phyloP scores from a whole-genome alignment of 2,888 invertebrate species.

The Frankliniella intonsa region DNA sequence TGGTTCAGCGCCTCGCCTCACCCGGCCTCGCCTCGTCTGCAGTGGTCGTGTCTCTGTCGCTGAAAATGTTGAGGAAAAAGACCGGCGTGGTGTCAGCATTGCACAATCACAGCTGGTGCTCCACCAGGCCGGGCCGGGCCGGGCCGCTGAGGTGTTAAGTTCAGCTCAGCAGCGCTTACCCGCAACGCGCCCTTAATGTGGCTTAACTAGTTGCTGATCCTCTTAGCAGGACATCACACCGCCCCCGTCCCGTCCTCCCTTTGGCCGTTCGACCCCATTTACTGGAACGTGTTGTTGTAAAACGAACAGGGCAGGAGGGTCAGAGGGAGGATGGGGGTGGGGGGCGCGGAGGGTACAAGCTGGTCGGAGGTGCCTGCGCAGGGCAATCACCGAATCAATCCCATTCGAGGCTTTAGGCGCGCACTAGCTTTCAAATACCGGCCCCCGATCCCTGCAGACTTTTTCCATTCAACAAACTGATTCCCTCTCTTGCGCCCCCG shows the following conservation, averaged over 20 bases:
- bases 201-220: constrained; percentile 15
- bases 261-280: neutral
- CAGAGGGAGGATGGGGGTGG: neutral
- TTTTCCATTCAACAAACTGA: no score
- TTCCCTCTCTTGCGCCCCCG: no score
- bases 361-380: no score
- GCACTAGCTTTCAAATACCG: no score
- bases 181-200: neutral
- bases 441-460: no score
- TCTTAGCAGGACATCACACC: neutral
- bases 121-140: no score
- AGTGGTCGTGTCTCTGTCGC: no score
- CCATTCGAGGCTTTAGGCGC: no score
- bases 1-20: neutral
- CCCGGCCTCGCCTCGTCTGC: neutral
- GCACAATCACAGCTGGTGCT: neutral
- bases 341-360: neutral
- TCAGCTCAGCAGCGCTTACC: neutral
- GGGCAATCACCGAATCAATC: no score
- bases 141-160: neutral
- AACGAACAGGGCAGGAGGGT: neutral
- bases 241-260: neutral
- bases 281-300: no score
- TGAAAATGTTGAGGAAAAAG: neutral
- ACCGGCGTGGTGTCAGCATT: neutral